A percentile compares a stretch with the other conserved stretches of the same genome.
Conservation (phyloP, 2,797 vertebrate genomes). For the Emys orbicularis region DNA sequence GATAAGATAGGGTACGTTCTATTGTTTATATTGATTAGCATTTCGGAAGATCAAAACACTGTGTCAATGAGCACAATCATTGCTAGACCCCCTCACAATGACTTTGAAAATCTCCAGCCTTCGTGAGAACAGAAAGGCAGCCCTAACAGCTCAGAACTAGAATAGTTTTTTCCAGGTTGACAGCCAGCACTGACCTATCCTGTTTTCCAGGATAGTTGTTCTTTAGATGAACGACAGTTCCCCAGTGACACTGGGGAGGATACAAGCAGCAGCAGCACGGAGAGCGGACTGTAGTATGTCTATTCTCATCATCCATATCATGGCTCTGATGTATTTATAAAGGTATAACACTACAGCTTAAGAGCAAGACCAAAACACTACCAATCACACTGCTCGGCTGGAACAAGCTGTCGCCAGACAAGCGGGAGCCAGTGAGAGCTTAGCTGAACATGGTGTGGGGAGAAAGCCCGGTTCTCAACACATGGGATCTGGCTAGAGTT, state of each 20-base stretch:
- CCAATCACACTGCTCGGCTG: not conserved
- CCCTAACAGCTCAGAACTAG: slow-evolving; percentile 1
- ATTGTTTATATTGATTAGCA: not conserved
- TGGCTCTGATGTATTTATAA: not conserved
- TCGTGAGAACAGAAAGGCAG: slow-evolving; percentile 5
- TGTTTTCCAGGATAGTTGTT: not conserved
- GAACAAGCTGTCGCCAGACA: not conserved
- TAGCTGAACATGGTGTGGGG: rapidly evolving
- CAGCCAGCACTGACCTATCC: not conserved
- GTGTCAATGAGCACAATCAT: not conserved
- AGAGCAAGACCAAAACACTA: not conserved
- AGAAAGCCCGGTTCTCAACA: not conserved
- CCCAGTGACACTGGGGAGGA: not conserved
- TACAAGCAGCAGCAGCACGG: not conserved
- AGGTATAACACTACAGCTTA: not conserved
- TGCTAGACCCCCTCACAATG: not conserved
- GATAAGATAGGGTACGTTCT: not conserved
- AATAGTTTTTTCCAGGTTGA: not conserved
- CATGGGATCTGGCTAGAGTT: not conserved
- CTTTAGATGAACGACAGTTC: not conserved
- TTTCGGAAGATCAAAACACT: not conserved
- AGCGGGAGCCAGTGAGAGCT: not conserved
- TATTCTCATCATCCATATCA: not conserved
- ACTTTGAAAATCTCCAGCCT: not conserved
- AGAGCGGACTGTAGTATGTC: not conserved